phyloP scores from a whole-genome alignment of 2,113 vertebrate species.

The Pteronura brasiliensis region DNA sequence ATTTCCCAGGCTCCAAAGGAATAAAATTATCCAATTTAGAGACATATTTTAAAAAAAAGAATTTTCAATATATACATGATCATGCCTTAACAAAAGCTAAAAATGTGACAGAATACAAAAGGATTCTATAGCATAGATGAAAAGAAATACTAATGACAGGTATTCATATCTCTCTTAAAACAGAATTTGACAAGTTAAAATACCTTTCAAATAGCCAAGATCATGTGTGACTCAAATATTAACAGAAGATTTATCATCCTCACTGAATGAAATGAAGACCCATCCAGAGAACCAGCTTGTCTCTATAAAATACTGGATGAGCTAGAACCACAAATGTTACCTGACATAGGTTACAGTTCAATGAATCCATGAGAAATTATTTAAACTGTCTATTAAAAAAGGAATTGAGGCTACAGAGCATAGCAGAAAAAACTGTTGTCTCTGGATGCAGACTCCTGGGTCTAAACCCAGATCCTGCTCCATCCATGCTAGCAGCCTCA shows the following conservation, averaged over 20 bases:
- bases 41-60: not conserved
- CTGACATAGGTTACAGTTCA: not conserved
- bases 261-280: not conserved
- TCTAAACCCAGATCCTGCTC: not conserved
- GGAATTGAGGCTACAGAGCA: not conserved
- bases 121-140: not conserved
- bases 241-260: constrained; percentile 22
- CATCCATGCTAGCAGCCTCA: not conserved
- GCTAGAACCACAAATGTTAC: not conserved
- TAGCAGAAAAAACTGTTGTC: not conserved
- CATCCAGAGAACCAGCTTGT: not conserved
- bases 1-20: not conserved
- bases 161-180: constrained; percentile 5
- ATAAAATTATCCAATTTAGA: not conserved
- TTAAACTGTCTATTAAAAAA: not conserved
- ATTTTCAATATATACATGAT: not conserved
- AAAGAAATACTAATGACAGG: not conserved
- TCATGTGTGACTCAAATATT: constrained; percentile 18
- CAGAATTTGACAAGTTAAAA: constrained; percentile 39
- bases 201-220: not conserved
- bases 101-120: not conserved
- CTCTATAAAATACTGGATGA: not conserved
- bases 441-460: not conserved
- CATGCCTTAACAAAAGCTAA: not conserved
- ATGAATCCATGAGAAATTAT: not conserved